Evolutionary conservation across 2,888 invertebrate genomes (phyloP).

Genomic region (Polymixis flavicincta): DNA sequence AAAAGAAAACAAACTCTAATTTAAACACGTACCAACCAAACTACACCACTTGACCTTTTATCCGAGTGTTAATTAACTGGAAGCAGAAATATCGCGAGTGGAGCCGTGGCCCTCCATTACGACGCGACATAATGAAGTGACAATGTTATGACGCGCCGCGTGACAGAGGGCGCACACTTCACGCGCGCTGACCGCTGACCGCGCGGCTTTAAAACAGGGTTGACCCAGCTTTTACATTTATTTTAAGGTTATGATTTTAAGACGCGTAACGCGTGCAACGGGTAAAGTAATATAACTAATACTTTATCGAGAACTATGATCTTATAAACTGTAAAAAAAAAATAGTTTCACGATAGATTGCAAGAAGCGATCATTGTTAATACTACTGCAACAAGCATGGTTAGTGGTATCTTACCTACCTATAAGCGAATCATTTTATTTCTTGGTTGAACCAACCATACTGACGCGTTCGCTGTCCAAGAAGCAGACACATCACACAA

Average conservation of each 20-base stretch:
- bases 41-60: constrained; percentile 74
- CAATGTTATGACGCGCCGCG: constrained; percentile 78
- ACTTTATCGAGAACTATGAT: not conserved
- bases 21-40: constrained; percentile 20
- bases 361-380: not conserved
- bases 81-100: constrained; percentile 71
- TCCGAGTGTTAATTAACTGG: constrained; percentile 78
- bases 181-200: constrained; percentile 67
- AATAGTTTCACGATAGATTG: not conserved
- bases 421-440: not conserved
- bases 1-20: constrained; percentile 7
- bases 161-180: constrained; percentile 74
- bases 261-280: not conserved
- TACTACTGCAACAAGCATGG: not conserved
- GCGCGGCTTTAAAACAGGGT: constrained; percentile 50
- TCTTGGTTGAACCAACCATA: not conserved
- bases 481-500: not conserved
- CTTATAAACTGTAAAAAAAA: not conserved
- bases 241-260: not conserved
- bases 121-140: constrained; percentile 81
- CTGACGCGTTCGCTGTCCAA: not conserved
- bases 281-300: not conserved
- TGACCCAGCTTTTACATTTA: constrained; percentile 21
- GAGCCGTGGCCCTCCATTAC: constrained; percentile 72
- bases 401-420: not conserved